Percentiles rank a stretch among this genome's conserved stretches.
phyloP scores from a whole-genome alignment of 1,140 invertebrate genomes.

The Matsumurasca onukii region DNA sequence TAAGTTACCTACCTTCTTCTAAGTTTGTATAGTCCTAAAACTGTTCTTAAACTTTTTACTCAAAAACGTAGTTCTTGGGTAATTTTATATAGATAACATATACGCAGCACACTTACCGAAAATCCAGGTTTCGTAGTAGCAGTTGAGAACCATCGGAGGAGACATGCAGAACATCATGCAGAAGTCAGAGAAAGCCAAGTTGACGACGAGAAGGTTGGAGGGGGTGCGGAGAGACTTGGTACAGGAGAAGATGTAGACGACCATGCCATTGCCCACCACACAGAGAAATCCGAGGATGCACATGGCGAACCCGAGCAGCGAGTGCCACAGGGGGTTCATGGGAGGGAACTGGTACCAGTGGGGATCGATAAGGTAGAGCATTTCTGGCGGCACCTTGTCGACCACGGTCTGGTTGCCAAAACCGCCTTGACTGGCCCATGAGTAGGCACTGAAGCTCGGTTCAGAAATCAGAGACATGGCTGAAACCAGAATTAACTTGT shows the following conservation, averaged over 20 bases:
- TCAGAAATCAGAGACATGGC: conserved; percentile 35
- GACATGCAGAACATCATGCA: conserved; percentile 83
- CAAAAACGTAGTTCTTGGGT: no score
- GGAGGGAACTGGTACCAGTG: conserved; percentile 78
- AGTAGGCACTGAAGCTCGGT: conserved; percentile 32
- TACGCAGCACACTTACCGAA: conserved; percentile 68
- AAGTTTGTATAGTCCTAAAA: no score
- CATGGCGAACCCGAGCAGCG: conserved; percentile 73
- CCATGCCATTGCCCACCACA: conserved; percentile 78
- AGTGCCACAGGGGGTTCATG: conserved; percentile 77
- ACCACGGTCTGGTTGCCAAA: conserved; percentile 67
- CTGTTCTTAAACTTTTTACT: no score
- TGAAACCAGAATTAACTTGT: neutral
- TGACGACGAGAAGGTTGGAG: conserved; percentile 81
- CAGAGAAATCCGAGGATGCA: conserved; percentile 68
- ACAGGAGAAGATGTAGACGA: conserved; percentile 79
- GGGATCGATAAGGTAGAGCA: conserved; percentile 67
- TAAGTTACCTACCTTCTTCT: no score
- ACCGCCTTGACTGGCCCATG: conserved; percentile 32
- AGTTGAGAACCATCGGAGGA: conserved; percentile 83
- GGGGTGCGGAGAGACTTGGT: conserved; percentile 78
- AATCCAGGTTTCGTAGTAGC: conserved; percentile 85
- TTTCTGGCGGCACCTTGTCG: conserved; percentile 71
- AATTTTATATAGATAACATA: no score
- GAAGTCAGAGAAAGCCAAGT: conserved; percentile 86